Conservation (phyloP, 2,113 vertebrate genomes). For the Lanius ludovicianus region DNA sequence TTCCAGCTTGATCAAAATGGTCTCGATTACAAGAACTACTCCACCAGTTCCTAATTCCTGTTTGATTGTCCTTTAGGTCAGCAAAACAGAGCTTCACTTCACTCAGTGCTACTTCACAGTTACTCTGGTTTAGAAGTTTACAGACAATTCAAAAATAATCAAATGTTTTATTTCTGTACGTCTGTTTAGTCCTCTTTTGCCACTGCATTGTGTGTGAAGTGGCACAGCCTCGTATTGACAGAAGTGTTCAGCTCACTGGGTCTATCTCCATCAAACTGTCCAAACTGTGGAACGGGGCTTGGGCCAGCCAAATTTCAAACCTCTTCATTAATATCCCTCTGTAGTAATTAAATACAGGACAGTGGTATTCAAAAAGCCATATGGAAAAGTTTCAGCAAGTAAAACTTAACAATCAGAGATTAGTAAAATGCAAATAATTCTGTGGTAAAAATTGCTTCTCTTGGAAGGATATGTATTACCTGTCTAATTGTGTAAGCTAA, state of each 20-base stretch:
- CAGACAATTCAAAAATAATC: background rate
- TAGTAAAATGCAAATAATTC: constrained; percentile 39
- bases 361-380: constrained; percentile 34
- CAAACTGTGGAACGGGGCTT: background rate
- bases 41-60: background rate
- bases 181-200: background rate
- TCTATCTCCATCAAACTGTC: background rate
- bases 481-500: constrained; percentile 60
- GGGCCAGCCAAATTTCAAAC: background rate
- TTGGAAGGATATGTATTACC: constrained; percentile 53
- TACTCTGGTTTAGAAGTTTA: background rate
- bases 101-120: background rate
- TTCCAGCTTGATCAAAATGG: background rate
- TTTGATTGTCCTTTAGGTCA: background rate
- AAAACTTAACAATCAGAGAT: constrained; percentile 33
- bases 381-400: constrained; percentile 55
- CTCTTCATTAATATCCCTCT: constrained; percentile 49
- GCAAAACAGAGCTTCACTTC: background rate
- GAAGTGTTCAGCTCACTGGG: background rate
- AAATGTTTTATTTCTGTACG: background rate
- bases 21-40: background rate
- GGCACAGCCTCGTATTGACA: background rate
- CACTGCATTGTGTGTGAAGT: background rate
- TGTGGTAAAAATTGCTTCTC: constrained; percentile 45
- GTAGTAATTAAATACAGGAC: constrained; percentile 61